Evolutionary conservation across 2,797 vertebrate species (phyloP).

Genomic region (Fistularia commersonii): DNA sequence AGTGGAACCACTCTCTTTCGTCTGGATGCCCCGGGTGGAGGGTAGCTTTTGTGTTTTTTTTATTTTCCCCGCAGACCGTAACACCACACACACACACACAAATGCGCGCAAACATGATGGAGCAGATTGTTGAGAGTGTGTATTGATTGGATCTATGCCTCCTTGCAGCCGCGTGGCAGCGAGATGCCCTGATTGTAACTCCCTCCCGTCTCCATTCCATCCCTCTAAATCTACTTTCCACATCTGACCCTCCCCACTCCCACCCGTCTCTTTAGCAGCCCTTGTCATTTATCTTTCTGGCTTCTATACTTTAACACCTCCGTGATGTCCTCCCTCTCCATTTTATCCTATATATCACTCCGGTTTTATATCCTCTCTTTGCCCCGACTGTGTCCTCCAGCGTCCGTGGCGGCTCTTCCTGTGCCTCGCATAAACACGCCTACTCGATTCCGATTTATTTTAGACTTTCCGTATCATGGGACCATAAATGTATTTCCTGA

Average conservation of each 20-base stretch:
- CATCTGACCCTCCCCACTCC: slow-evolving; percentile 17
- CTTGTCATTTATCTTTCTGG: slow-evolving; percentile 28
- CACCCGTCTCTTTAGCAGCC: slow-evolving; percentile 17
- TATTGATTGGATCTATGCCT: slow-evolving; percentile 59
- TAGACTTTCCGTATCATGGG: no score
- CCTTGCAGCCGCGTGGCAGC: slow-evolving; percentile 32
- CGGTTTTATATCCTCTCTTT: slow-evolving; percentile 14
- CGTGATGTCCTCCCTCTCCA: background rate
- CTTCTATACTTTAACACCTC: slow-evolving; percentile 15
- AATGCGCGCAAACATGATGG: slow-evolving; percentile 10
- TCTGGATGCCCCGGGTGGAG: slow-evolving; percentile 19
- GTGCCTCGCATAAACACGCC: slow-evolving; percentile 5
- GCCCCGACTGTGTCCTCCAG: background rate
- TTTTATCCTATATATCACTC: slow-evolving; percentile 27
- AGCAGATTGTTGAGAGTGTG: slow-evolving; percentile 34
- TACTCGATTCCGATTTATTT: slow-evolving; percentile 1
- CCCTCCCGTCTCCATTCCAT: slow-evolving; percentile 19
- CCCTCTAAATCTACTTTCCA: slow-evolving; percentile 42
- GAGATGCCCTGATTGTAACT: slow-evolving; percentile 50
- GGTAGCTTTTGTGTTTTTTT: slow-evolving; percentile 27
- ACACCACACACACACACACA: slow-evolving; percentile 5
- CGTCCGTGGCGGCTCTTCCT: background rate
- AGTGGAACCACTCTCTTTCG: slow-evolving; percentile 15
- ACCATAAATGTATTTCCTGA: no score
- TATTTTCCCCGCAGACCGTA: slow-evolving; percentile 20